Conservation (phyloP, 2,113 vertebrate genomes). For the Paralichthys olivaceus region DNA sequence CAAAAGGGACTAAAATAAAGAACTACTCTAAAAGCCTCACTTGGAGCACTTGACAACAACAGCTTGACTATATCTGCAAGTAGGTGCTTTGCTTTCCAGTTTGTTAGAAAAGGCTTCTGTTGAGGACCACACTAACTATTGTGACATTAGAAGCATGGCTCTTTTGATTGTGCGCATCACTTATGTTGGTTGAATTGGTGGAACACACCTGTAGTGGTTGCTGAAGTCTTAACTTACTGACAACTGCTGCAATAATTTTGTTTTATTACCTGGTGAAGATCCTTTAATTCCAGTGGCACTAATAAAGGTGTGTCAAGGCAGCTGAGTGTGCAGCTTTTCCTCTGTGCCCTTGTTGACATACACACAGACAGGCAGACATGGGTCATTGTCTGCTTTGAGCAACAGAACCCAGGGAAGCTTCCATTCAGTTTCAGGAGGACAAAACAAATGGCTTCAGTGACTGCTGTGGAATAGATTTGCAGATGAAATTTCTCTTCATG, state of each 20-base stretch:
- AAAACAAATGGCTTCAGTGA: conserved; percentile 37
- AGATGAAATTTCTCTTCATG: conserved; percentile 5
- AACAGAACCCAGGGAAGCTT: conserved; percentile 20
- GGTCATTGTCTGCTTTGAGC: conserved; percentile 40
- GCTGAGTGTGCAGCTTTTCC: conserved; percentile 40
- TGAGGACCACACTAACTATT: too few species aligned
- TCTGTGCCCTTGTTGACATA: conserved; percentile 56
- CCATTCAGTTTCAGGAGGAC: conserved; percentile 13
- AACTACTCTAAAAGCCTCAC: neutral
- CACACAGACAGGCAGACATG: conserved; percentile 32
- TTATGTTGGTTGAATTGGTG: neutral
- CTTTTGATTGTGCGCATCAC: neutral
- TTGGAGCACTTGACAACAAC: neutral
- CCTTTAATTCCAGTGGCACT: conserved; percentile 23
- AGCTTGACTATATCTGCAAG: neutral
- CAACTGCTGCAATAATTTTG: neutral
- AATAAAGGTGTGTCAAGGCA: conserved; percentile 31
- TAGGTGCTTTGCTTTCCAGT: neutral
- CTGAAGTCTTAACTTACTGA: neutral
- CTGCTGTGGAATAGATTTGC: conserved; percentile 8
- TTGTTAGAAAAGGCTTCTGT: neutral
- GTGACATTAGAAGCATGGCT: neutral
- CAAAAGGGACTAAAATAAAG: conserved; percentile 1
- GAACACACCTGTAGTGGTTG: neutral
- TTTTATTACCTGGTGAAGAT: neutral